A percentile compares a stretch with the other conserved stretches of the same genome.
These are phyloP conservation scores for Hetaerina titia DNA, from an alignment of 2,888 invertebrate genomes.

Conservation along the genomic window DNA sequence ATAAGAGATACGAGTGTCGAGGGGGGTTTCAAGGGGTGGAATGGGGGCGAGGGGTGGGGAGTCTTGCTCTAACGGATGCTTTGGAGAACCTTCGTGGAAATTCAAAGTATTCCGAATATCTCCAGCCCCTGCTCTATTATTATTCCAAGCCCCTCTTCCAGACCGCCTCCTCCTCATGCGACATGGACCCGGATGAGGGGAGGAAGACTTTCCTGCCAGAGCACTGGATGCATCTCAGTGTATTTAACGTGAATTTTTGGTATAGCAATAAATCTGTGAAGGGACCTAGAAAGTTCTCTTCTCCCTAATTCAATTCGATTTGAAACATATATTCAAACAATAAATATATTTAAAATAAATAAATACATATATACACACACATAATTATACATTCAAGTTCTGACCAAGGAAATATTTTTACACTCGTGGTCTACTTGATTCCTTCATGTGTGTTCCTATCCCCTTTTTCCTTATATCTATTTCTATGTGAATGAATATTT, in stretches of 20 bases:
- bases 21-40: neutral
- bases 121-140: slow-evolving; percentile 6
- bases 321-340: too few relatives aligned
- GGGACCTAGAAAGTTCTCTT: neutral
- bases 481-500: too few relatives aligned
- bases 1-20: neutral
- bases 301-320: neutral
- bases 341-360: too few relatives aligned
- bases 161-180: neutral
- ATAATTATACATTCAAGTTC: too few relatives aligned
- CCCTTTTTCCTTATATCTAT: too few relatives aligned
- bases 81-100: slow-evolving; percentile 17
- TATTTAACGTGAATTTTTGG: neutral
- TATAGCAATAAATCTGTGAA: too few relatives aligned
- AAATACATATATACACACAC: too few relatives aligned
- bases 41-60: neutral
- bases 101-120: slow-evolving; percentile 59
- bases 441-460: too few relatives aligned
- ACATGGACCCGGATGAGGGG: neutral
- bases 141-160: neutral
- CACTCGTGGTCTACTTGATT: too few relatives aligned
- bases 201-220: neutral
- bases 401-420: too few relatives aligned
- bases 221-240: neutral
- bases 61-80: slow-evolving; percentile 36